Base-by-base conservation (phyloP, 2,797 vertebrate species). In the Columba guinea region DNA sequence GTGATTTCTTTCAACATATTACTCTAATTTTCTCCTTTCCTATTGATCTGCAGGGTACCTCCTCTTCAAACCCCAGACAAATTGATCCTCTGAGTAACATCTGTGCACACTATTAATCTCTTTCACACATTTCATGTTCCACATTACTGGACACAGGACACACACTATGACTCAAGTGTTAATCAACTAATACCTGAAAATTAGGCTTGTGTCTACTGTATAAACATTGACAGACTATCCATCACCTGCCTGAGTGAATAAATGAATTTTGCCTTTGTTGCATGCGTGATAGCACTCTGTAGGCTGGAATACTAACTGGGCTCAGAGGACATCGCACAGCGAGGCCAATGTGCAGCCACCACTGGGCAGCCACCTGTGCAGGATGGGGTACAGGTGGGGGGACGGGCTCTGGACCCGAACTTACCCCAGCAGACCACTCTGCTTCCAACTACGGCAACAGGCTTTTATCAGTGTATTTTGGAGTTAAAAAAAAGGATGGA, bases 41-140 rank as follows among this genome's bases (percentile, higher is more conserved):
- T 95, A 92, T 89, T 97, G 95, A 97, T 97, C 91, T 96, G 86
- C 93, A 93, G 93, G 94, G 91, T 95, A 97, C 94, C 95, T 96
- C 96, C 96, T 97, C 95, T 96, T 96, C 95, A 97, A 96, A 96
- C 93, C 81, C 94, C 88, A 97, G 96, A 97, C 92, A 97, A 97
- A 98, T 98, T 97, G 96, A 93, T 97, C 93, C 93, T 96, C 91
- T 94, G 96, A 97, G 96, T 96, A 97, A 97, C 97, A 97, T 97
- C 97, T 97, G 93, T 95, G 95, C 90, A 94, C 96, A 89, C 96
- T 97, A 96, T 97, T 97, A 98, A 98, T 97, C 97, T 97, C 70
- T 74, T 96, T 97, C 96, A 97, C 96, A 97, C 88, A 88, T 96
- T 92, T 97, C 96, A 97, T 96, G 91, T 95, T 97, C 95, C 92